phyloP scores from a whole-genome alignment of 2,113 vertebrate genomes.

The Clarias magur region DNA sequence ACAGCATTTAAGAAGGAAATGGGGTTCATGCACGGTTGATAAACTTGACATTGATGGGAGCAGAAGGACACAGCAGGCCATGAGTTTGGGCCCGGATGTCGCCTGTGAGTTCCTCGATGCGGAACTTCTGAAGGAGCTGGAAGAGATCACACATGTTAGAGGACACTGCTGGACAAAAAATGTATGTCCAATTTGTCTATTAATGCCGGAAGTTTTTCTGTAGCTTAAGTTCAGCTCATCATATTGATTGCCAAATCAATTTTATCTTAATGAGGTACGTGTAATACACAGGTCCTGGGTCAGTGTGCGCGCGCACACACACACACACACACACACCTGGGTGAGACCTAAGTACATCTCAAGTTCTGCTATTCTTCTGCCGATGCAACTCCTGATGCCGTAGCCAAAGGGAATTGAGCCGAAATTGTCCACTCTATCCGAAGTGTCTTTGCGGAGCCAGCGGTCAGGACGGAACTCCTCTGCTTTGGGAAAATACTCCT shows the following conservation, averaged over 20 bases:
- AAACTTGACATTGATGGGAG: conserved; percentile 80
- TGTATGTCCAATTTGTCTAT: not conserved
- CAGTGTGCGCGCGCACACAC: not conserved
- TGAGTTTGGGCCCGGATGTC: conserved; percentile 83
- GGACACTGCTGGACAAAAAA: not conserved
- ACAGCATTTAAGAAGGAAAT: not conserved
- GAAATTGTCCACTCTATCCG: conserved; percentile 86
- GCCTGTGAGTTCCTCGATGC: conserved; percentile 73
- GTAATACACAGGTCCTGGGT: not conserved
- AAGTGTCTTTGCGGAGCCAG: conserved; percentile 82
- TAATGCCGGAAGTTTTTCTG: not conserved
- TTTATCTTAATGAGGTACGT: not conserved
- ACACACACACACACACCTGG: conserved; percentile 69
- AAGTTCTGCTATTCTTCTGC: conserved; percentile 85
- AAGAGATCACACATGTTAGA: conserved; percentile 13
- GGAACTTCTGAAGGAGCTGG: conserved; percentile 87
- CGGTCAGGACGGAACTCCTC: conserved; percentile 81
- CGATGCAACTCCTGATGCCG: conserved; percentile 88
- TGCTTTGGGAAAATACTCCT: conserved; percentile 78
- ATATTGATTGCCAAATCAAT: not conserved
- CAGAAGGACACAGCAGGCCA: conserved; percentile 80
- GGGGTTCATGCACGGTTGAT: conserved; percentile 71
- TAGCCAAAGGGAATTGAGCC: conserved; percentile 93
- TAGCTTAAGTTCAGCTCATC: not conserved
- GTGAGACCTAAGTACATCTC: conserved; percentile 86